Percentiles rank a stretch among this genome's conserved stretches.
Evolutionary conservation across 2,888 invertebrate genomes (phyloP).

Genomic region (Parnassius smintheus): DNA sequence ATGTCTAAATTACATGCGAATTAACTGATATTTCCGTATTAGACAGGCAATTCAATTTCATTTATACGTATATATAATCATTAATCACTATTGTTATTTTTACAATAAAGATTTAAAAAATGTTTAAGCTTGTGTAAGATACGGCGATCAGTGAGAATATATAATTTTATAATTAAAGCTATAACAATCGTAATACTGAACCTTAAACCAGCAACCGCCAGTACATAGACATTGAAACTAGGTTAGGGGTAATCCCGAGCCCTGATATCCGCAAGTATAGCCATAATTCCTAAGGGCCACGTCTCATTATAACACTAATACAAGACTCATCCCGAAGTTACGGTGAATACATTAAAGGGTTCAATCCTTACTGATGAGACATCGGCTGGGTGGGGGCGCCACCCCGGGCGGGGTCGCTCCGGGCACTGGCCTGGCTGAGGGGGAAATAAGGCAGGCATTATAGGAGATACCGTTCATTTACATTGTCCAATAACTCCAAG

Average conservation of each 20-base stretch:
- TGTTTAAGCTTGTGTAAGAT: too few relatives aligned
- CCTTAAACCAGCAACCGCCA: constrained; percentile 34
- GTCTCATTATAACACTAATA: constrained; percentile 82
- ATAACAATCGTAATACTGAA: constrained; percentile 31
- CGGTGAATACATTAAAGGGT: constrained; percentile 81
- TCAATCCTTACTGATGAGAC: constrained; percentile 81
- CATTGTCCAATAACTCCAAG: constrained; percentile 82
- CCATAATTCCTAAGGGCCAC: constrained; percentile 79
- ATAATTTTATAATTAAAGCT: not conserved
- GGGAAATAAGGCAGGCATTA: constrained; percentile 79
- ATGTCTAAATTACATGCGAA: too few relatives aligned
- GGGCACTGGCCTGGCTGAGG: constrained; percentile 68
- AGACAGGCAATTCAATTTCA: too few relatives aligned
- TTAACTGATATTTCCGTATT: too few relatives aligned
- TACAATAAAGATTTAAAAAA: too few relatives aligned
- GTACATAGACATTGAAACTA: constrained; percentile 73
- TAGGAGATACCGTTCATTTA: constrained; percentile 82
- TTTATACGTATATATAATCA: too few relatives aligned
- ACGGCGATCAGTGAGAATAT: too few relatives aligned
- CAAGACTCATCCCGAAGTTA: constrained; percentile 81
- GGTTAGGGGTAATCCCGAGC: constrained; percentile 71
- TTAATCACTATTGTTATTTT: too few relatives aligned
- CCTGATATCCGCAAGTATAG: constrained; percentile 70
- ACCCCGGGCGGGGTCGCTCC: constrained; percentile 60
- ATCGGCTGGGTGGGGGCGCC: constrained; percentile 66